These are phyloP conservation scores for Tetramorium bicarinatum DNA, from an alignment of 2,888 invertebrate species.

Conservation along the genomic window DNA sequence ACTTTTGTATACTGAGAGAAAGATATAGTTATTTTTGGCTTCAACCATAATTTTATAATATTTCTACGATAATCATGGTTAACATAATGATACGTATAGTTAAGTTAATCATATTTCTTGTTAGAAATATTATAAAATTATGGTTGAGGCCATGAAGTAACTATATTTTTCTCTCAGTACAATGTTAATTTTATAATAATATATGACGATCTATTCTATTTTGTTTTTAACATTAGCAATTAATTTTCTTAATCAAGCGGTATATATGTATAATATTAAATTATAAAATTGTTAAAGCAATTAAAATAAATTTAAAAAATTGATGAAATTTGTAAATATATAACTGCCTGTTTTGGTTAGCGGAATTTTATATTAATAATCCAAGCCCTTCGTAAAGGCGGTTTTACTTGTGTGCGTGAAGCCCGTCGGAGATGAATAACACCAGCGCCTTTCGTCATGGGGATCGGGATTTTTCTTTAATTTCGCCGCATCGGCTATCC, in stretches of 20 bases:
- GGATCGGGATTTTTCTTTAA: slow-evolving; percentile 53
- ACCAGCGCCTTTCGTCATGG: slow-evolving; percentile 38
- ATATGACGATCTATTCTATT: neutral
- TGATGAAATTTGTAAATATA: slow-evolving; percentile 15
- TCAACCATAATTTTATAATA: no score
- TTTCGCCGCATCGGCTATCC: slow-evolving; percentile 34
- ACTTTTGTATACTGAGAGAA: neutral
- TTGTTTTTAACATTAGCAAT: neutral
- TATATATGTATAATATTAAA: neutral
- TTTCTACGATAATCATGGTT: no score
- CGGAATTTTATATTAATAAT: neutral
- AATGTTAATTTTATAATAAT: neutral
- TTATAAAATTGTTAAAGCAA: neutral
- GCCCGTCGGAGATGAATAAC: slow-evolving; percentile 43
- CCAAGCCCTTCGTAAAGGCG: neutral
- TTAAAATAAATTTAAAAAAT: slow-evolving; percentile 10
- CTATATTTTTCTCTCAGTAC: no score
- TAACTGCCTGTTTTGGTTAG: neutral
- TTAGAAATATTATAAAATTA: no score
- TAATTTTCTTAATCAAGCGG: neutral
- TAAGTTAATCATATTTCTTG: no score
- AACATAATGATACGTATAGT: no score
- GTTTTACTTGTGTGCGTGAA: neutral
- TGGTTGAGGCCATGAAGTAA: no score
- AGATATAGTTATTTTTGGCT: no score